These are phyloP conservation scores for Cephus pulcher DNA, from an alignment of 2,888 invertebrate genomes.

Conservation along the genomic window DNA sequence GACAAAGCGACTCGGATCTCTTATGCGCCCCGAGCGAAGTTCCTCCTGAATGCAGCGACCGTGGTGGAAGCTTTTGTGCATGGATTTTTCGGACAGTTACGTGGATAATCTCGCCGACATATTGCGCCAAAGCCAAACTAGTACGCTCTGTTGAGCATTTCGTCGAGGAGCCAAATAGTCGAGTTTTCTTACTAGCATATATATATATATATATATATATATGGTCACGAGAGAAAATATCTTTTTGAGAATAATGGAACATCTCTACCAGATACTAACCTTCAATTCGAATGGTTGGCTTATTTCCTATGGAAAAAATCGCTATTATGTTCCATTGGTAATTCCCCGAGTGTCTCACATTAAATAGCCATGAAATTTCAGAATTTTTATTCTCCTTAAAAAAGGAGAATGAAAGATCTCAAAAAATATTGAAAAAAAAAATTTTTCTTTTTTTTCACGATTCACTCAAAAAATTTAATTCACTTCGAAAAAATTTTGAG, in stretches of 20 bases:
- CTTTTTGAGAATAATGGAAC: not conserved
- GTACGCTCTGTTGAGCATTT: conserved; percentile 48
- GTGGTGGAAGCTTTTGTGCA: not conserved
- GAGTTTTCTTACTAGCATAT: conserved; percentile 11
- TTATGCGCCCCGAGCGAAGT: conserved; percentile 32
- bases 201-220: not conserved
- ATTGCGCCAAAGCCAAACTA: conserved; percentile 60
- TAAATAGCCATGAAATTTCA: not conserved
- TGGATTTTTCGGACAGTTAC: conserved; percentile 51
- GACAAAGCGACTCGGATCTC: conserved; percentile 63
- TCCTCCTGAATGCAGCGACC: conserved; percentile 23
- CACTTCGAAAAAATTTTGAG: not conserved
- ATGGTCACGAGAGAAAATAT: not conserved
- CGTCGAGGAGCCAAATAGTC: conserved; percentile 30
- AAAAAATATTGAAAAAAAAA: not conserved
- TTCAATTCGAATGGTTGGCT: not conserved
- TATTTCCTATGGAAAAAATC: not conserved
- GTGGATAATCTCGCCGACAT: conserved; percentile 60
- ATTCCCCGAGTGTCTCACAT: not conserved
- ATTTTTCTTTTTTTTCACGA: not conserved
- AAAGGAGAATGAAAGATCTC: not conserved
- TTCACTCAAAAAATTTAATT: too few species aligned
- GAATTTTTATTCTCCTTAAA: too few species aligned
- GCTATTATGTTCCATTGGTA: not conserved
- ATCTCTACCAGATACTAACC: not conserved